Evolutionary conservation across 2,888 invertebrate genomes (phyloP), one percentile per base, ranked within the genome.

Genomic region (Lasioglossum malachurum): DNA sequence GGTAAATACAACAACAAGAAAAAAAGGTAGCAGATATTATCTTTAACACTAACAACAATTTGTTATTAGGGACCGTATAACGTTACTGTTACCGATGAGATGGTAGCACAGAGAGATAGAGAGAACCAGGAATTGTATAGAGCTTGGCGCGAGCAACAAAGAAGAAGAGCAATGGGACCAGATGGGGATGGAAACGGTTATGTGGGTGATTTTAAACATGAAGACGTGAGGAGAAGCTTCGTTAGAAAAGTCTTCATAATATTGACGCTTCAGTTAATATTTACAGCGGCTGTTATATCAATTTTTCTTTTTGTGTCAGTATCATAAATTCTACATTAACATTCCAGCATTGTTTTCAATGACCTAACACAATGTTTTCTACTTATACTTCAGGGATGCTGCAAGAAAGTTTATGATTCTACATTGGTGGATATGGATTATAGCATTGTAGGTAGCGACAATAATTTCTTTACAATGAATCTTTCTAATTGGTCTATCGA

Each of bases 221-320:
- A 78, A 0, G 79, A 86, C 75, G 88, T 95, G 46, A 92, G 95
- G 53, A 91, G 94, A 69, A 89, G 77, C 38, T 96, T 96, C 80
- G 89, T 96, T 12, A 93, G 96, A 93, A 96, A 96, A 93, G 96
- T 97, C 27, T 97, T 97, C 92, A 94, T 95, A 49, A 96, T 97
- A 73, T 94, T 97, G 35, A 94, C 95, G 81, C 75, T 95, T 4
- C 97, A 97, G 91, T 93, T 97, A 64, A 73, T 95, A 4, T 95
- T 96, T 75, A 96, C 96, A n/a, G 93, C 95, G 23, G 93, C 92
- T 75, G 95, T 96, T 87, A 96, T 96, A 87, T 91, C 95, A 14
- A 88, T 96, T 27, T 96, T 96, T 90, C 92, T 95, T 67, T 95
- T 94, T 73, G 88, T 94, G 95, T 95, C 87, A 93, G 92, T 91